Percentiles rank a stretch among this genome's conserved stretches.
These are phyloP conservation scores for Leucania comma DNA, from an alignment of 2,888 invertebrate genomes.

Conservation along the genomic window DNA sequence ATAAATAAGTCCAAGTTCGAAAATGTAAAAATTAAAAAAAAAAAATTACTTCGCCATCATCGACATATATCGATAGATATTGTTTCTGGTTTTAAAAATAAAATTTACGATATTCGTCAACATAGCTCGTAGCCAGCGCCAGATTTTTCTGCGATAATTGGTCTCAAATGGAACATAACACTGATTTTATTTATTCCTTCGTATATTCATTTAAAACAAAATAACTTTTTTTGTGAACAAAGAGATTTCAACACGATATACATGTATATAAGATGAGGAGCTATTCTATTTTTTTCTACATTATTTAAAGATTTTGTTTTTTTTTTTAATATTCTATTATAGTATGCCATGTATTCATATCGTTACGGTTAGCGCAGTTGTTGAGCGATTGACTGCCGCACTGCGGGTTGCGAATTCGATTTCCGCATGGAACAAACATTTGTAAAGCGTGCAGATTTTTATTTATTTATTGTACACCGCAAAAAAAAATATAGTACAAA, in stretches of 20 bases:
- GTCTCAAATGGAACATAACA: neutral
- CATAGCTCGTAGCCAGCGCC: neutral
- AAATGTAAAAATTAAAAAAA: no score
- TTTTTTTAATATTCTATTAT: neutral
- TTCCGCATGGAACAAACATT: no score
- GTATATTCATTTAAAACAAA: neutral
- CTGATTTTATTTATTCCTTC: neutral
- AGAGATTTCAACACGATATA: neutral
- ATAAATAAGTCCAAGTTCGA: no score
- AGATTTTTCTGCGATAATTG: conserved; percentile 3
- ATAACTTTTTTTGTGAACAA: neutral
- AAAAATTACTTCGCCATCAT: no score
- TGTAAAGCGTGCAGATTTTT: no score
- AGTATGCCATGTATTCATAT: neutral
- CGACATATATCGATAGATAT: neutral
- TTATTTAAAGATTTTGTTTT: neutral
- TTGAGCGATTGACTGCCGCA: no score
- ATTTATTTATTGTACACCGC: no score
- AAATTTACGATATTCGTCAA: neutral
- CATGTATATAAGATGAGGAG: no score
- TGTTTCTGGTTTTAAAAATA: neutral
- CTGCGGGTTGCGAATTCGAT: no score
- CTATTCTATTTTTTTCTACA: neutral
- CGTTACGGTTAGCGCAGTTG: no score
- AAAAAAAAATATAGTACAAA: no score